Percentiles rank a stretch among this genome's conserved stretches.
Evolutionary conservation across 2,113 vertebrate species (phyloP).

Genomic region (Triplophysa siluroides): DNA sequence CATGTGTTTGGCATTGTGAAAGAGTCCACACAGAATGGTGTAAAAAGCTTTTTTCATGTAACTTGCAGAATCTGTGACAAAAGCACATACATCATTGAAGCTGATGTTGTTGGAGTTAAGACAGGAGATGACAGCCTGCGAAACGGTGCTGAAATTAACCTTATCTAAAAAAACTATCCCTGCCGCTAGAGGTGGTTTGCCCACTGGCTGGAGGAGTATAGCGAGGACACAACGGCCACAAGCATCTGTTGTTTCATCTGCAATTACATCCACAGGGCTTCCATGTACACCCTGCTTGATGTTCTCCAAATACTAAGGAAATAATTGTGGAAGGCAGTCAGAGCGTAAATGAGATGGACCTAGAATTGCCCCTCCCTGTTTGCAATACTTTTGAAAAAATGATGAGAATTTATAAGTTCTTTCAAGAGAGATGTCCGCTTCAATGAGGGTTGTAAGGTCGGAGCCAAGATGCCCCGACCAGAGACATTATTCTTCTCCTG

Average conservation of each 20-base stretch:
- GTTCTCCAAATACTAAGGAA: neutral
- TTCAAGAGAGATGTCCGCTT: conserved; percentile 2
- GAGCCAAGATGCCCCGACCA: too few relatives aligned
- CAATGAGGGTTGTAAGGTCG: neutral
- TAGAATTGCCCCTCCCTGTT: too few relatives aligned
- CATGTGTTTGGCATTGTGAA: too few relatives aligned
- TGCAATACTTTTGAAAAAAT: too few relatives aligned
- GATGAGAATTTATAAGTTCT: neutral
- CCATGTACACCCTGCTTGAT: neutral
- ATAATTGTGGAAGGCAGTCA: too few relatives aligned
- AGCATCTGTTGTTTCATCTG: conserved; percentile 23
- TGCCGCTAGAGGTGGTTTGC: neutral
- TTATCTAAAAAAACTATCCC: neutral
- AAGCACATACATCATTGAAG: neutral
- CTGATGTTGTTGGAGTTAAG: neutral
- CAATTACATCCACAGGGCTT: neutral
- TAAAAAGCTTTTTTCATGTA: too few relatives aligned
- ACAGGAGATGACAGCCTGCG: neutral
- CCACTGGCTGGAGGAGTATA: neutral
- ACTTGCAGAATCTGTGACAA: neutral
- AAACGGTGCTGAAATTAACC: neutral
- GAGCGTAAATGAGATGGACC: too few relatives aligned
- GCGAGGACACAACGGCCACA: conserved; percentile 12
- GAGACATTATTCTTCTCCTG: too few relatives aligned
- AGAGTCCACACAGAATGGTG: too few relatives aligned